Base-by-base conservation (phyloP, 2,888 invertebrate species). In the Papilio protenor region DNA sequence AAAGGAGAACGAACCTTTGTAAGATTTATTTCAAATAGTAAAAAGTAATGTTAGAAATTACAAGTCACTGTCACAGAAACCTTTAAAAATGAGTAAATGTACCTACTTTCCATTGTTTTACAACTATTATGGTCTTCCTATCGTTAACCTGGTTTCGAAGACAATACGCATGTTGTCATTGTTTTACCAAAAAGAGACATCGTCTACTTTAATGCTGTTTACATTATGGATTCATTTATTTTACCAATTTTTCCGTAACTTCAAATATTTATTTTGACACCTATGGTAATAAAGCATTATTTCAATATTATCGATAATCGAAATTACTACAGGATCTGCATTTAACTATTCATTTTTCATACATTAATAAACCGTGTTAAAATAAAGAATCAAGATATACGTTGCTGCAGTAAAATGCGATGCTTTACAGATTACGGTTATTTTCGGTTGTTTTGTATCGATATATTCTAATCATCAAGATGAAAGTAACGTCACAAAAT, bases 141-240 rank as follows among this genome's bases (percentile, higher is more conserved):
- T 73, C 64, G 72, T 75, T 78, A 75, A 75, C 75, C 78, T 66
- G 57, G 78, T 78, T 78, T 73, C 61, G 11, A 75, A 72, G 75
- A 78, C 78, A 75, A 78, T 75, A 75, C 64, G 21, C 40, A 14
- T 73, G 64, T 61, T 49, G 52, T 73, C 78, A 78, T 78, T 78
- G 78, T 78, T 75, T 75, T 66, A 69, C 72, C 75, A 6, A 78
- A 75, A 75, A 72, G 75, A 75, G 66, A 77, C 69, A 27, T 52
- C 12, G 18, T 40, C 45, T n/a, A 57, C 14, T 77, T 66, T 73
- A 27, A 55, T 57, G 69, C 70, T 5, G 55, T 69, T 75, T 66
- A 27, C 66, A 10, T 66, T 66, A 66, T 66, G 10, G 40, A 2
- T n/a, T 66, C n/a, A 40, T 45, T 66, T 66, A 45, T 66, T n/a